Percentiles rank a stretch among this genome's conserved stretches.
Conservation (phyloP, 2,797 vertebrate genomes). For the Anguilla pacifica region DNA sequence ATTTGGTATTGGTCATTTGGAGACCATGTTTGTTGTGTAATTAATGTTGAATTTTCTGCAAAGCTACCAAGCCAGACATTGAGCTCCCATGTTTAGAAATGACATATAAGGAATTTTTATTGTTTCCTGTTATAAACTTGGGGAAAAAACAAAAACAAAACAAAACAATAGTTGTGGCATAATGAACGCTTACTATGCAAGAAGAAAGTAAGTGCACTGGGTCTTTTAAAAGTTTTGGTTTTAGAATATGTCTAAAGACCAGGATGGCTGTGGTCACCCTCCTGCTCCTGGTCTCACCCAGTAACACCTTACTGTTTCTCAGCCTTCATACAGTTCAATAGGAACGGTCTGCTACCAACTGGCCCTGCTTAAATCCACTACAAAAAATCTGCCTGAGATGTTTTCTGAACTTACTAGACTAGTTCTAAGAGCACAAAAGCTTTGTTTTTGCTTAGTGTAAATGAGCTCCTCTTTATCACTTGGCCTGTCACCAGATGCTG, state of each 20-base stretch:
- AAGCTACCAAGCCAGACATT: too few relatives aligned
- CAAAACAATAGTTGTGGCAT: background rate
- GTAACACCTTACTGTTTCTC: background rate
- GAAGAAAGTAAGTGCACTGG: background rate
- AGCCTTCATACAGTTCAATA: slow-evolving; percentile 31
- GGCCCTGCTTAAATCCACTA: background rate
- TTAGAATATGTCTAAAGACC: background rate
- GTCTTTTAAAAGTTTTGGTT: background rate
- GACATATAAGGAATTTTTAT: background rate
- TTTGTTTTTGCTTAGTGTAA: slow-evolving; percentile 42
- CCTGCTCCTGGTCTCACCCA: background rate
- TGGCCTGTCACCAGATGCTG: slow-evolving; percentile 26
- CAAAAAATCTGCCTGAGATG: background rate
- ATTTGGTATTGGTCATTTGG: too few relatives aligned
- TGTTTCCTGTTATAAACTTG: background rate
- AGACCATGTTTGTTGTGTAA: too few relatives aligned
- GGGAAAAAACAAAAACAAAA: too few relatives aligned
- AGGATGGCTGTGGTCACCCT: slow-evolving; percentile 27
- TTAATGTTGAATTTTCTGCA: too few relatives aligned
- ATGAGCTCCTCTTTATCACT: background rate
- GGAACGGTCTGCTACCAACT: slow-evolving; percentile 9
- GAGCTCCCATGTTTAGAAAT: background rate
- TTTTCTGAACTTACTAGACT: slow-evolving; percentile 35
- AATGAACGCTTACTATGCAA: background rate
- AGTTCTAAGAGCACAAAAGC: slow-evolving; percentile 33